Evolutionary conservation across 2,113 vertebrate genomes (phyloP), one percentile per base, ranked within the genome.

Genomic region (Panthera leo): DNA sequence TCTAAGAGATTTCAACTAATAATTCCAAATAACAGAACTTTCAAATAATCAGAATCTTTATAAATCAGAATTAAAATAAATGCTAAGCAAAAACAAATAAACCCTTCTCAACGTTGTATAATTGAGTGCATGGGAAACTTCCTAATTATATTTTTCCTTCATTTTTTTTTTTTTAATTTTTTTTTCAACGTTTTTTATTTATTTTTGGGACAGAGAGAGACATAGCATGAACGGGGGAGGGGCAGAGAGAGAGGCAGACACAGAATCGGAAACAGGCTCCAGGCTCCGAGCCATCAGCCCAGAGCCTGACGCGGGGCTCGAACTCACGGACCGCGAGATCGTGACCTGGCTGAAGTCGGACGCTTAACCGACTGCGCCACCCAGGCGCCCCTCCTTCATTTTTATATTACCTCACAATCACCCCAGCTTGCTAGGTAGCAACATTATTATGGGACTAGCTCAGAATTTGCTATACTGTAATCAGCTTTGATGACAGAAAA

Each of bases 81-180:
- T 63, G 11, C 6, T 92, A 61, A 94, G n/a, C 31, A 61, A 89
- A 93, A 91, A 23, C 21, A 96, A 86, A n/a, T 19, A 90, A 48
- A 39, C 5, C 14, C 21, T 88, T 79, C n/a, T 96, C 58, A 78
- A 90, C 45, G 73, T 88, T 53, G 36, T 93, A 5, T 96, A 90
- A 55, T 80, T 71, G 42, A 34, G 9, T 14, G 31, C 4, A 27
- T 25, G 58, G 34, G 89, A 48, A 94, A 67, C 34, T 86, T 86
- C 80, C 85, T 91, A 68, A 55, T 91, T 93, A 34, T 80, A 71
- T 87, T 95, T 89, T 86, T 23, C 34, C 36, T 97, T 96, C 42
- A 18, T 55, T 85, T 94, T 53, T 61, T 36, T 36, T 39, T 39
- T 39, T 39, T 39, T 4, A 39, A 36, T 36, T 39, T 39, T 39